These are phyloP conservation scores for Epinotia demarniana DNA, from an alignment of 2,888 invertebrate species.

Conservation along the genomic window DNA sequence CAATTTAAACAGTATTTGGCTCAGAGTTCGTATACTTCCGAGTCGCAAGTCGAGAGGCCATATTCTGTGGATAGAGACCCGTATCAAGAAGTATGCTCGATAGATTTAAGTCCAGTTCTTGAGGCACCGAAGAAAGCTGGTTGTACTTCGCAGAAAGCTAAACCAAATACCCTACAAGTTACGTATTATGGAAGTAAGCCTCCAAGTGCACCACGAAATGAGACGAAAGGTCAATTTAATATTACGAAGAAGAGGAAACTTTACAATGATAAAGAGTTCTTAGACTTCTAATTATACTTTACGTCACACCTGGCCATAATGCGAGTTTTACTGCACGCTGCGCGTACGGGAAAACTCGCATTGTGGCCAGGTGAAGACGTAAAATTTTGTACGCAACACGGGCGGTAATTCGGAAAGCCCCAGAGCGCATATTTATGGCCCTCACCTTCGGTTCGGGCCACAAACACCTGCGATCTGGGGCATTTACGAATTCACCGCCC, in stretches of 20 bases:
- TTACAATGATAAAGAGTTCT: constrained; percentile 74
- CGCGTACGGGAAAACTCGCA: too few relatives aligned
- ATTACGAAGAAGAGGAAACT: constrained; percentile 78
- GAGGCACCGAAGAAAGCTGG: constrained; percentile 52
- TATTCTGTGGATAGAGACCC: constrained; percentile 66
- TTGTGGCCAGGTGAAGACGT: too few relatives aligned
- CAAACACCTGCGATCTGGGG: too few relatives aligned
- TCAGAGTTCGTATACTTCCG: constrained; percentile 65
- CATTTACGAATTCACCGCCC: too few relatives aligned
- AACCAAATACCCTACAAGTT: constrained; percentile 66
- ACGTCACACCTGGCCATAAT: too few relatives aligned
- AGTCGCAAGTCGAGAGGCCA: constrained; percentile 71
- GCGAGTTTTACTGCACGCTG: too few relatives aligned
- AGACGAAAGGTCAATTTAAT: constrained; percentile 74
- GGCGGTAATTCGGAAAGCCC: too few relatives aligned
- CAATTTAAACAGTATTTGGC: constrained; percentile 77
- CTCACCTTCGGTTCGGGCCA: too few relatives aligned
- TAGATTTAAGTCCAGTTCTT: constrained; percentile 55
- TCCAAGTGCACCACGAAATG: constrained; percentile 51
- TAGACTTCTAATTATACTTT: too few relatives aligned
- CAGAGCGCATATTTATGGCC: too few relatives aligned
- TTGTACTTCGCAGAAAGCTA: constrained; percentile 39
- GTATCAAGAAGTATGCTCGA: constrained; percentile 54
- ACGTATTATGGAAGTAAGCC: constrained; percentile 68
- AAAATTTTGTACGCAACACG: too few relatives aligned